Percentiles rank a stretch among this genome's conserved stretches.
phyloP scores from a whole-genome alignment of 2,113 vertebrate species.

The Dasyurus viverrinus region DNA sequence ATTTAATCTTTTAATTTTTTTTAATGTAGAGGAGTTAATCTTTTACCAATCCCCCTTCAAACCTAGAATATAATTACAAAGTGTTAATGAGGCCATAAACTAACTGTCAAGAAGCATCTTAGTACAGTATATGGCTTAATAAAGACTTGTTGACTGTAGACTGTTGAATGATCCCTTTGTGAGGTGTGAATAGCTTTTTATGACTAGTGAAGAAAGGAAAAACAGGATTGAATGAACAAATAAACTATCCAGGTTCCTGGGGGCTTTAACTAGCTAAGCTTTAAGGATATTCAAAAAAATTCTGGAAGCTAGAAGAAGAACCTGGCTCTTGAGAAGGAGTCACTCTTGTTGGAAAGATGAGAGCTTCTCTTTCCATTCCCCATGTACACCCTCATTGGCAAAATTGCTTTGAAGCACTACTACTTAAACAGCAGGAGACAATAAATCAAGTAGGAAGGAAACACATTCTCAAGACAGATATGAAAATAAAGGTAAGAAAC shows the following conservation, averaged over 20 bases:
- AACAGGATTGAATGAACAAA: background rate
- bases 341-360: background rate
- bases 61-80: background rate
- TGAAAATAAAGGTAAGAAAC: background rate
- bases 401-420: background rate
- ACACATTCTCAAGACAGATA: background rate
- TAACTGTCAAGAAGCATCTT: background rate
- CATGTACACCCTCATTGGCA: background rate
- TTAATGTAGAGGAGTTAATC: slow-evolving; percentile 12
- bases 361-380: background rate
- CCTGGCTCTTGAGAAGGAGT: background rate
- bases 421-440: background rate
- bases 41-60: background rate
- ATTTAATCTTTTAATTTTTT: slow-evolving; percentile 40
- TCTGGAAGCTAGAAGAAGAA: background rate
- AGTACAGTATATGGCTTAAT: background rate
- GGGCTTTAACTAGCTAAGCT: background rate
- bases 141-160: background rate
- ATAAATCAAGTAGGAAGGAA: background rate
- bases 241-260: background rate
- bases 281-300: background rate
- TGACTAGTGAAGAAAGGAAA: background rate
- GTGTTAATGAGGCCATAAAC: background rate
- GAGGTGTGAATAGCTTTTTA: background rate
- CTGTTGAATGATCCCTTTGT: background rate